Percentiles rank a stretch among this genome's conserved stretches.
These are phyloP conservation scores for Hyles euphorbiae DNA, from an alignment of 1,140 invertebrate species.

Conservation along the genomic window DNA sequence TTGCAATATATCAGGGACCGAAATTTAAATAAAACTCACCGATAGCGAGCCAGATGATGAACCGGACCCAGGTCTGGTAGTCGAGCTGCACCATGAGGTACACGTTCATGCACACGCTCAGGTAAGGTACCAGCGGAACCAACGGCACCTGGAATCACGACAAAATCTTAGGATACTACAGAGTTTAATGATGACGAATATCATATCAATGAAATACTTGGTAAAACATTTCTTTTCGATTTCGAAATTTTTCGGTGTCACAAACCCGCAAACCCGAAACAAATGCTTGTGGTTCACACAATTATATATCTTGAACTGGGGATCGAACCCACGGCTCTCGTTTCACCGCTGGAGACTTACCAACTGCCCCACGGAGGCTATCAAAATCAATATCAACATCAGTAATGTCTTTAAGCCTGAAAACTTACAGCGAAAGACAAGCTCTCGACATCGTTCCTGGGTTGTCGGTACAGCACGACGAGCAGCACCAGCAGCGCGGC, in stretches of 20 bases:
- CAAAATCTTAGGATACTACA: background rate
- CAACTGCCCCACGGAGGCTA: too few species aligned
- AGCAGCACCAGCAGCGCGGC: conserved; percentile 43
- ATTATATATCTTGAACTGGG: too few species aligned
- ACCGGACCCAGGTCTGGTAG: conserved; percentile 89
- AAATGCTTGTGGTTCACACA: too few species aligned
- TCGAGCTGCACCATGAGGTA: conserved; percentile 93
- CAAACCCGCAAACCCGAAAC: too few species aligned
- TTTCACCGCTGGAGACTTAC: too few species aligned
- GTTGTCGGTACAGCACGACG: conserved; percentile 61
- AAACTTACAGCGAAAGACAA: conserved; percentile 54
- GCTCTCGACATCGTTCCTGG: conserved; percentile 35
- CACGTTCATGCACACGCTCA: conserved; percentile 90
- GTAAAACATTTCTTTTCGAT: too few species aligned
- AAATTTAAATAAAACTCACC: conserved; percentile 59
- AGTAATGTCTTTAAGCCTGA: background rate
- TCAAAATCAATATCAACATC: background rate
- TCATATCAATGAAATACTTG: too few species aligned
- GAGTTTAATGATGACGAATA: too few species aligned
- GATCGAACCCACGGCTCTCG: too few species aligned
- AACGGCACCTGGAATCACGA: conserved; percentile 82
- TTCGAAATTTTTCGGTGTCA: too few species aligned
- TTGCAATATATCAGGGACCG: background rate
- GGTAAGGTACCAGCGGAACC: conserved; percentile 89
- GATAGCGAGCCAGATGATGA: conserved; percentile 86